Conservation (phyloP, 2,113 vertebrate genomes). For the Andinoacara biseriatus region DNA sequence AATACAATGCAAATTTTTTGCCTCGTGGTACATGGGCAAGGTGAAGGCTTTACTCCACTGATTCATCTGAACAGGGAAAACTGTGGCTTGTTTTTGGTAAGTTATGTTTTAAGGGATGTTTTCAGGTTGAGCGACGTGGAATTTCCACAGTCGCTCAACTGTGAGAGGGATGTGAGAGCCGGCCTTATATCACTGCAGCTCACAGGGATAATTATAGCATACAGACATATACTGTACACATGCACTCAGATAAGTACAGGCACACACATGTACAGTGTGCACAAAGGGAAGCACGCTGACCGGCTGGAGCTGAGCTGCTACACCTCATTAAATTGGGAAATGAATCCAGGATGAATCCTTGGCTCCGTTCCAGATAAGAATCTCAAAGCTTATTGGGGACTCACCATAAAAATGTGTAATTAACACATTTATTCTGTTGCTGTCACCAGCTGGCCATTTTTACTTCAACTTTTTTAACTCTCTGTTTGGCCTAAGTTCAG, state of each 20-base stretch:
- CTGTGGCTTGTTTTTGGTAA: not conserved
- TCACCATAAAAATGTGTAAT: slow-evolving; percentile 59
- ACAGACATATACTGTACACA: slow-evolving; percentile 27
- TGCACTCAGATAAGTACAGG: slow-evolving; percentile 34
- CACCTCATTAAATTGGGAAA: slow-evolving; percentile 79
- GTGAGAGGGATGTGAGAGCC: slow-evolving; percentile 40
- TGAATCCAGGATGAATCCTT: slow-evolving; percentile 65
- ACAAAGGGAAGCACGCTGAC: slow-evolving; percentile 47
- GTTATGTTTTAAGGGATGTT: slow-evolving; percentile 12
- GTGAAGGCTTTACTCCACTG: not conserved
- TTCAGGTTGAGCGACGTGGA: not conserved
- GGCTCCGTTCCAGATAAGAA: slow-evolving; percentile 69
- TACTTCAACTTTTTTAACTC: not conserved
- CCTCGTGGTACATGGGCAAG: not conserved
- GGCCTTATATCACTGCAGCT: slow-evolving; percentile 50
- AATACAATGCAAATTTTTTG: not conserved
- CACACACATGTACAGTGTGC: slow-evolving; percentile 11
- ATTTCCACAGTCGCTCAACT: slow-evolving; percentile 27
- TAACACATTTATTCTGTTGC: slow-evolving; percentile 62
- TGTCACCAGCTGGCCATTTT: slow-evolving; percentile 22
- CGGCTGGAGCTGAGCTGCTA: slow-evolving; percentile 53
- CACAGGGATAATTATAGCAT: slow-evolving; percentile 60
- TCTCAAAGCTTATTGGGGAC: slow-evolving; percentile 53
- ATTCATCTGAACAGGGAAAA: not conserved
- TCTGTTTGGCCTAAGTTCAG: not conserved